Percentiles rank a stretch among this genome's conserved stretches.
These are phyloP conservation scores for Malurus cyaneus DNA, from an alignment of 2,113 vertebrate genomes.

Conservation along the genomic window DNA sequence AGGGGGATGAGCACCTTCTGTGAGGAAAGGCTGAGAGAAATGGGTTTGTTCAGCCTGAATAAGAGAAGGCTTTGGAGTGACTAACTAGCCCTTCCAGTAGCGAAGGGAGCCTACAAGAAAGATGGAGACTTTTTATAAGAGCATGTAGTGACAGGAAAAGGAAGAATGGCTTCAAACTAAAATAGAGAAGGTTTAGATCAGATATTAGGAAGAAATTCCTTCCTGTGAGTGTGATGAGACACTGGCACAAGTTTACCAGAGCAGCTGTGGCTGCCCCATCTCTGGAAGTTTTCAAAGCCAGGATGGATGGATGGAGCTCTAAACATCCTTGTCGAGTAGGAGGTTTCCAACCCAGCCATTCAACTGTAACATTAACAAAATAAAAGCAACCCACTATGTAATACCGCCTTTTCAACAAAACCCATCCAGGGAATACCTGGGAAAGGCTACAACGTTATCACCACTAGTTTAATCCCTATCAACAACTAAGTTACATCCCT, in stretches of 20 bases:
- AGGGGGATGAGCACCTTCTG: not conserved
- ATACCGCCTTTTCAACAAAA: not conserved
- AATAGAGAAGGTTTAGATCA: not conserved
- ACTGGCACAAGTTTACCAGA: not conserved
- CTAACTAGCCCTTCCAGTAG: not conserved
- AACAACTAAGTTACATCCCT: fast-evolving
- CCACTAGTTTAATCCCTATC: not conserved
- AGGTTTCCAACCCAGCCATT: not conserved
- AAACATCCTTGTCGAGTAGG: not conserved
- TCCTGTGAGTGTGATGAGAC: not conserved
- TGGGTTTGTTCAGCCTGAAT: not conserved
- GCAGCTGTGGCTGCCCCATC: not conserved
- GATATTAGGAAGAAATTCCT: not conserved
- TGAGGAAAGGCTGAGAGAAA: not conserved
- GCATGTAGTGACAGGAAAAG: not conserved
- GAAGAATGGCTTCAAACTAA: not conserved
- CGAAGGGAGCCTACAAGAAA: not conserved
- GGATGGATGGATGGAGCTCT: not conserved
- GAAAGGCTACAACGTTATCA: fast-evolving
- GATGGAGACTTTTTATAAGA: not conserved
- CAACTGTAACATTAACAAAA: not conserved
- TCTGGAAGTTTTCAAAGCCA: not conserved
- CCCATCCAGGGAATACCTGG: not conserved
- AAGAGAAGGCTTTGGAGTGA: not conserved
- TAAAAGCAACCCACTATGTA: fast-evolving